Evolutionary conservation across 2,797 vertebrate genomes (phyloP).

Genomic region (Carcharodon carcharias): DNA sequence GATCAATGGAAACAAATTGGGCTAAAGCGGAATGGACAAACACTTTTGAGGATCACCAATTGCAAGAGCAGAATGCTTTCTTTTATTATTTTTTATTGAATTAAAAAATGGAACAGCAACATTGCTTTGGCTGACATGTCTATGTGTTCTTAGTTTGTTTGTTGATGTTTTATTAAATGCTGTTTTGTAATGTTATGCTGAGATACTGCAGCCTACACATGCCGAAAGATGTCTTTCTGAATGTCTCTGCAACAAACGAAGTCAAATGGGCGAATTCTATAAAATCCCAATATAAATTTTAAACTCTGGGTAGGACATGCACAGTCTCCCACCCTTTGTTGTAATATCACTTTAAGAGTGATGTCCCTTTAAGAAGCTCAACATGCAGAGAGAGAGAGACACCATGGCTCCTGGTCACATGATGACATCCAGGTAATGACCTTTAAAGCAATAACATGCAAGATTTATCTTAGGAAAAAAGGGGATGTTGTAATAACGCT

Average conservation of each 20-base stretch:
- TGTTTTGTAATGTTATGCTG: not conserved
- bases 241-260: not conserved
- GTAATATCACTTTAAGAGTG: too few relatives aligned
- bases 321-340: not conserved
- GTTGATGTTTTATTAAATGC: not conserved
- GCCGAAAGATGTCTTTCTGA: not conserved
- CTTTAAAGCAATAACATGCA: too few relatives aligned
- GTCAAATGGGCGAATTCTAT: not conserved
- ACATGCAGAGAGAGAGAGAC: too few relatives aligned
- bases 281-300: not conserved
- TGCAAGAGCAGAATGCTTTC: not conserved
- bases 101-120: not conserved
- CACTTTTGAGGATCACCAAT: not conserved
- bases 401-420: too few relatives aligned
- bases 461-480: too few relatives aligned
- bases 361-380: too few relatives aligned
- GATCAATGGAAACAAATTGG: not conserved
- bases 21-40: not conserved
- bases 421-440: too few relatives aligned
- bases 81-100: not conserved
- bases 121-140: not conserved
- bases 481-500: too few relatives aligned
- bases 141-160: not conserved
- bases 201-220: not conserved
- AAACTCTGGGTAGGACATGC: not conserved